These are phyloP conservation scores for Zaprionus inermis DNA, from an alignment of 1,140 invertebrate genomes.

Conservation along the genomic window DNA sequence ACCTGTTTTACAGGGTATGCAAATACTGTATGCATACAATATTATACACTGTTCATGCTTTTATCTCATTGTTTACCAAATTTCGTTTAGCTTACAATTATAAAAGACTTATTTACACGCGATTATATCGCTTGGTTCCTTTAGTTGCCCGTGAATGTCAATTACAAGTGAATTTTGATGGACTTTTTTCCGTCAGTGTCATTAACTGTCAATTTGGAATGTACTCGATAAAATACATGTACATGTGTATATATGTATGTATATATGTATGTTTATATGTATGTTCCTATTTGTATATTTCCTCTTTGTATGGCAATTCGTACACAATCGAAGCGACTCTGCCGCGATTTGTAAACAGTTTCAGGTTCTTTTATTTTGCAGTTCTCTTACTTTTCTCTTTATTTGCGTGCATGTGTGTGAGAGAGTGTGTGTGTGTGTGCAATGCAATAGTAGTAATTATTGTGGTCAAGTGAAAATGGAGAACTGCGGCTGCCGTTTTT, in stretches of 20 bases:
- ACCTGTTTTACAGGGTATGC: neutral
- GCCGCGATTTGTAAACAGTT: neutral
- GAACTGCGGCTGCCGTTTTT: conserved; percentile 7
- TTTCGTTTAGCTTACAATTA: neutral
- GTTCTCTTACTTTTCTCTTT: neutral
- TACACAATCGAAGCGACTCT: neutral
- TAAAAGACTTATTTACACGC: neutral
- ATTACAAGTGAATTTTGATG: conserved; percentile 1
- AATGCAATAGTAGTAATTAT: neutral
- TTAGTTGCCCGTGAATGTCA: neutral
- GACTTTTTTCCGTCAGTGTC: neutral
- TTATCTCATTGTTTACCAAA: too few relatives aligned
- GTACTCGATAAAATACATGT: neutral
- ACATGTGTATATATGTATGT: neutral
- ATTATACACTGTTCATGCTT: too few relatives aligned
- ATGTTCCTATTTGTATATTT: neutral
- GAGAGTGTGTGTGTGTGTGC: neutral
- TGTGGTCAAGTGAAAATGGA: conserved; percentile 13
- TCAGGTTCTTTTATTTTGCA: neutral
- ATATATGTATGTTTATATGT: neutral
- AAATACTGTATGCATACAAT: neutral
- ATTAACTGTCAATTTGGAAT: conserved; percentile 1
- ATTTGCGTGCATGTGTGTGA: neutral
- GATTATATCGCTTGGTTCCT: neutral
- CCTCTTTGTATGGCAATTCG: neutral